phyloP scores from a whole-genome alignment of 1,140 invertebrate genomes.

The Elymnias hypermnestra region DNA sequence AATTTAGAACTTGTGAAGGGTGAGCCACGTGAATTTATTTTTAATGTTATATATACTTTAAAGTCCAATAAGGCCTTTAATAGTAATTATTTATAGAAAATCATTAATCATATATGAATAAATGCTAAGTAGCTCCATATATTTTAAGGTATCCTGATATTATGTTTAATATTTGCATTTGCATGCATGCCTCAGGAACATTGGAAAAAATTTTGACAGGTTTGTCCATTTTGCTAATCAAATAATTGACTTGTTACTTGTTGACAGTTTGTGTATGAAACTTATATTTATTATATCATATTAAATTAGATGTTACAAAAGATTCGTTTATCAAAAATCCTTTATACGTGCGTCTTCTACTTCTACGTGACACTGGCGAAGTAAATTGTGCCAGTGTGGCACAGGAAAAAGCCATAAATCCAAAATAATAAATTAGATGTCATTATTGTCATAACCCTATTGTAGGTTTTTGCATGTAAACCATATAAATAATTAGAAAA shows the following conservation, averaged over 20 bases:
- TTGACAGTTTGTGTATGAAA: no score
- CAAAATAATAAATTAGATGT: no score
- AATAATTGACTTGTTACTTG: neutral
- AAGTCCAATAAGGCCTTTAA: no score
- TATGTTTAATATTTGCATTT: constrained; percentile 58
- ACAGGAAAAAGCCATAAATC: no score
- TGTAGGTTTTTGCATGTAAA: neutral
- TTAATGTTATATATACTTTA: neutral
- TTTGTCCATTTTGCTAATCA: constrained; percentile 57
- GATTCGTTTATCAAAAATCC: no score
- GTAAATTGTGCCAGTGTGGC: no score
- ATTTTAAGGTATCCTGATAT: constrained; percentile 1
- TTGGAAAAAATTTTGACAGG: constrained; percentile 72
- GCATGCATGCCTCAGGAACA: constrained; percentile 73
- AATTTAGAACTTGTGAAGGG: constrained; percentile 94
- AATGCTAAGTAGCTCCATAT: constrained; percentile 5
- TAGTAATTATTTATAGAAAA: no score
- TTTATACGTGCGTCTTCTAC: no score
- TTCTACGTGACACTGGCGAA: no score
- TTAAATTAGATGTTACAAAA: no score
- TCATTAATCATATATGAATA: neutral
- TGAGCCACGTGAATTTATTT: constrained; percentile 47
- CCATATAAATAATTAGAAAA: no score
- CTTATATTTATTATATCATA: no score
- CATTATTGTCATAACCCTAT: neutral